These are phyloP conservation scores for Cephus runcator DNA, from an alignment of 2,888 invertebrate species.

Conservation along the genomic window DNA sequence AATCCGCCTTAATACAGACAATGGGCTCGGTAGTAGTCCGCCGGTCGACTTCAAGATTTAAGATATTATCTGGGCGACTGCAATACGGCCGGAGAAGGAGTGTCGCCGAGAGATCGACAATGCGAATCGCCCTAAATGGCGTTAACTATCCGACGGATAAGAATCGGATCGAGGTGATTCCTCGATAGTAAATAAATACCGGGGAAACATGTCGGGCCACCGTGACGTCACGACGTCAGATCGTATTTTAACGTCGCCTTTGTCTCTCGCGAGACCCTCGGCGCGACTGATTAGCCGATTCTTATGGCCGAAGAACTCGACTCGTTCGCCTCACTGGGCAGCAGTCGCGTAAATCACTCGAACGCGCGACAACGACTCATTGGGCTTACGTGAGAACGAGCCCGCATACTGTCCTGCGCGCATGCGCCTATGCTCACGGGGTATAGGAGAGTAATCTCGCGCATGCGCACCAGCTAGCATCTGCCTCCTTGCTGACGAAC, in stretches of 20 bases:
- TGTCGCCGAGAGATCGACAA: not conserved
- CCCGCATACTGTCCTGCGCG: not conserved
- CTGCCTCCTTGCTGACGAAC: slow-evolving; percentile 2
- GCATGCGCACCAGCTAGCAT: not conserved
- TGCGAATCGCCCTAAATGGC: not conserved
- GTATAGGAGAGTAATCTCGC: not conserved
- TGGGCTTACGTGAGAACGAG: not conserved
- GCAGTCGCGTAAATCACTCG: slow-evolving; percentile 2
- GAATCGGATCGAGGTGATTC: not conserved
- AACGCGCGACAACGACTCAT: not conserved
- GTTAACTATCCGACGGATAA: not conserved
- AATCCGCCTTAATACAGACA: not conserved
- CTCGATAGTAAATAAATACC: not conserved
- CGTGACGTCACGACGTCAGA: not conserved
- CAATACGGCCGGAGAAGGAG: not conserved
- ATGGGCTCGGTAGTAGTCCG: not conserved
- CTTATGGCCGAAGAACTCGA: slow-evolving; percentile 22
- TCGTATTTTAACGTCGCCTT: not conserved
- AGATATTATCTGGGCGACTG: not conserved
- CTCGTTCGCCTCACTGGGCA: not conserved
- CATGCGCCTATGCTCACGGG: not conserved
- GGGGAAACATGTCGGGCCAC: not conserved
- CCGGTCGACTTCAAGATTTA: not conserved
- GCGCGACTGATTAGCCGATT: slow-evolving; percentile 37
- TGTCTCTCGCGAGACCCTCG: not conserved